Evolutionary conservation across 2,113 vertebrate species (phyloP).

Genomic region (Melanotaenia duboulayi): DNA sequence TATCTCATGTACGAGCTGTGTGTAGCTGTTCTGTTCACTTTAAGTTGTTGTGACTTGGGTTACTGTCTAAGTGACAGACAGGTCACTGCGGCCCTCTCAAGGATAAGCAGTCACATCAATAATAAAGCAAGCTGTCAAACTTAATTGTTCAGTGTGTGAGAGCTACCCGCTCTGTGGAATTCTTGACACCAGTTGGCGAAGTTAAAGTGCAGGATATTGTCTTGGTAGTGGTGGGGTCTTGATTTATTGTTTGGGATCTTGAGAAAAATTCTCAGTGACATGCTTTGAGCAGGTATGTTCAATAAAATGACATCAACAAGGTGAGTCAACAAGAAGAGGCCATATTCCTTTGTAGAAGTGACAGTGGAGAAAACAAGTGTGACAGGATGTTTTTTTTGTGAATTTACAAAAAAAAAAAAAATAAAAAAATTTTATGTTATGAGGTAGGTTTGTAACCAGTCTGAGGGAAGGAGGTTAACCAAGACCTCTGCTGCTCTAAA

Average conservation of each 20-base stretch:
- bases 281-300: conserved; percentile 29
- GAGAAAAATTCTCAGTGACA: conserved; percentile 29
- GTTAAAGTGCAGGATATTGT: conserved; percentile 40
- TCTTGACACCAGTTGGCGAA: conserved; percentile 42
- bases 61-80: conserved; percentile 58
- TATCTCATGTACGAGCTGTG: conserved; percentile 9
- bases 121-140: conserved; percentile 65
- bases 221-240: conserved; percentile 11
- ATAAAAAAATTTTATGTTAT: not conserved
- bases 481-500: conserved; percentile 22
- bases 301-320: conserved; percentile 18
- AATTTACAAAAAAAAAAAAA: not conserved
- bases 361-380: not conserved
- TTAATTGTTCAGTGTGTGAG: conserved; percentile 28
- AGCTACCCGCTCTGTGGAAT: conserved; percentile 15
- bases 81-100: conserved; percentile 61
- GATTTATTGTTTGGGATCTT: conserved; percentile 38
- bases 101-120: conserved; percentile 54
- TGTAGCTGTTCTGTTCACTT: conserved; percentile 45
- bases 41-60: conserved; percentile 57
- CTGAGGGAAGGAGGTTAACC: not conserved
- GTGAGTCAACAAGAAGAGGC: conserved; percentile 22
- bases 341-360: not conserved
- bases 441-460: conserved; percentile 11
- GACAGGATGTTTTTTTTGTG: conserved; percentile 2